phyloP scores from a whole-genome alignment of 2,113 vertebrate species.

The Falcunculus frontatus region DNA sequence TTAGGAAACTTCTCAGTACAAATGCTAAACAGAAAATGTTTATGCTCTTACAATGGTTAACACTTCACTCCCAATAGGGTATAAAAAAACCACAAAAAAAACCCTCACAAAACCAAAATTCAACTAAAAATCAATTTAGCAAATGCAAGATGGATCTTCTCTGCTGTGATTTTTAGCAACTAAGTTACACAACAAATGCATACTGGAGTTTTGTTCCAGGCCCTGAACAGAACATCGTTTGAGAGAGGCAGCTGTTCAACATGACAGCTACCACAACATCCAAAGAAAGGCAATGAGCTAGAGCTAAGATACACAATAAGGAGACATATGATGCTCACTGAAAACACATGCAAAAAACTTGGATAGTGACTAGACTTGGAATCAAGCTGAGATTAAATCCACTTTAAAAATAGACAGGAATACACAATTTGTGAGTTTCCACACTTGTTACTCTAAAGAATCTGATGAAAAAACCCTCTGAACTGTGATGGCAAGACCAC shows the following conservation, averaged over 20 bases:
- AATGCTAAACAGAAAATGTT: slow-evolving; percentile 11
- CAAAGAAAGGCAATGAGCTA: neutral
- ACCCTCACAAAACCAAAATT: neutral
- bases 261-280: neutral
- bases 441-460: neutral
- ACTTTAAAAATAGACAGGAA: neutral
- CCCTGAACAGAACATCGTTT: neutral
- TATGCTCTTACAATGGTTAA: neutral
- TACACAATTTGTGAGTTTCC: neutral
- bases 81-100: neutral
- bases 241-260: neutral
- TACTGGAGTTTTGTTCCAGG: neutral
- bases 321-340: neutral
- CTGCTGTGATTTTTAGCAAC: slow-evolving; percentile 3
- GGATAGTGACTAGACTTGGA: neutral
- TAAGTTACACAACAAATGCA: slow-evolving; percentile 12
- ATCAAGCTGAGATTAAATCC: neutral
- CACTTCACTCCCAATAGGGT: neutral
- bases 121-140: neutral
- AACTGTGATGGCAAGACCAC: neutral
- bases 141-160: neutral
- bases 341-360: neutral
- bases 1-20: slow-evolving; percentile 1
- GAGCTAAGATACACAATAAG: neutral
- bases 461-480: neutral